A percentile compares a stretch with the other conserved stretches of the same genome.
Evolutionary conservation across 2,113 vertebrate genomes (phyloP).

Genomic region (Lichenostomus cassidix): DNA sequence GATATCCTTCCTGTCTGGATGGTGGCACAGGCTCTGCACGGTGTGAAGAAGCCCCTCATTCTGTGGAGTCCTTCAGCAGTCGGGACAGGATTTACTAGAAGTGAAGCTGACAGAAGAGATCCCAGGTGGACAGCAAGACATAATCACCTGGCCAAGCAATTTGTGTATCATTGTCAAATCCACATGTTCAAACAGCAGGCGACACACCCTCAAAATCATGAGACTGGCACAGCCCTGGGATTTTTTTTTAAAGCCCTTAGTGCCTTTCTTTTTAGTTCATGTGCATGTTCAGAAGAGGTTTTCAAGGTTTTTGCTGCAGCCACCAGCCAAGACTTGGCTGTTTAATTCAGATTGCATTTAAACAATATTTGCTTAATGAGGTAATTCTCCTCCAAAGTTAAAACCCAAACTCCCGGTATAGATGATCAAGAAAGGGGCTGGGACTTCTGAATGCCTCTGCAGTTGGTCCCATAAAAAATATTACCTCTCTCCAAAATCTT

Average conservation of each 20-base stretch:
- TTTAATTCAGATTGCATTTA: not conserved
- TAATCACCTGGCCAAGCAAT: not conserved
- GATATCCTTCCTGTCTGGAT: not conserved
- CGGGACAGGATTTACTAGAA: not conserved
- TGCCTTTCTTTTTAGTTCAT: not conserved
- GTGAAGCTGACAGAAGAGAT: not conserved
- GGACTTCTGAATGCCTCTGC: not conserved
- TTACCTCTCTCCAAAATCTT: not conserved
- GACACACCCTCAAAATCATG: not conserved
- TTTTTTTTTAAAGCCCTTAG: not conserved
- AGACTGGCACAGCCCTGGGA: not conserved
- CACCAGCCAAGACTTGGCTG: not conserved
- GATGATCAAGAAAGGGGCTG: not conserved
- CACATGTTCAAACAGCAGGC: not conserved
- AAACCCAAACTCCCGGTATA: not conserved
- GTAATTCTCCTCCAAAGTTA: not conserved
- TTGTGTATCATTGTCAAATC: not conserved
- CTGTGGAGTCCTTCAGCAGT: not conserved
- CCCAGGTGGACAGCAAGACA: not conserved
- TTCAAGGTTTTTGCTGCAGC: not conserved
- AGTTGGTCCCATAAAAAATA: not conserved
- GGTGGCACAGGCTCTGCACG: not conserved
- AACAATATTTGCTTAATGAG: not conserved
- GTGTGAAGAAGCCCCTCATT: not conserved
- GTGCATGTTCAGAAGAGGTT: not conserved